These are phyloP conservation scores for Panagrolaimus sp. DNA, from an alignment of 1,140 invertebrate genomes.

Conservation along the genomic window DNA sequence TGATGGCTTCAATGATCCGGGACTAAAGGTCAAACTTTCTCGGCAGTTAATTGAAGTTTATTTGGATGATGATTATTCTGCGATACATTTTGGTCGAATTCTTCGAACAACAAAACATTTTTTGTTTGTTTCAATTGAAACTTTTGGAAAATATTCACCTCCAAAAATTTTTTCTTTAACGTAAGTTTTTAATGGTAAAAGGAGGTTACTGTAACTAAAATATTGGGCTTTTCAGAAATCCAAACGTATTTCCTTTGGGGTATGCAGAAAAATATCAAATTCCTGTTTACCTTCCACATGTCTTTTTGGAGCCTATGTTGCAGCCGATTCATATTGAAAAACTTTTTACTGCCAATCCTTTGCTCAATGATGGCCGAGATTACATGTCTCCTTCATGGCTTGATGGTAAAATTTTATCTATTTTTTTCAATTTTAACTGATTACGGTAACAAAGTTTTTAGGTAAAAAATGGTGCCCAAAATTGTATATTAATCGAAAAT, in stretches of 20 bases:
- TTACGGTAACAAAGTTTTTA: no score
- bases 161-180: background rate
- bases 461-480: background rate
- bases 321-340: no score
- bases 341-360: no score
- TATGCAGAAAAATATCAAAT: background rate
- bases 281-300: no score
- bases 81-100: background rate
- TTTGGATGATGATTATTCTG: background rate
- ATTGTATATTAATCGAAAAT: background rate
- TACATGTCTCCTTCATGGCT: no score
- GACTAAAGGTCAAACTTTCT: background rate
- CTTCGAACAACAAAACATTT: background rate
- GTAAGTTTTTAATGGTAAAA: background rate
- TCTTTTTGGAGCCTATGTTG: no score
- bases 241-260: background rate
- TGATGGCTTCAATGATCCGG: background rate
- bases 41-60: background rate
- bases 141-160: background rate
- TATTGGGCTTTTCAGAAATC: background rate
- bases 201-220: background rate
- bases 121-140: slow-evolving; percentile 5
- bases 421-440: no score
- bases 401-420: no score
- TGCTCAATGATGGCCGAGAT: no score